A percentile compares a stretch with the other conserved stretches of the same genome.
phyloP scores from a whole-genome alignment of 2,888 invertebrate genomes.

The Hetaerina titia region DNA sequence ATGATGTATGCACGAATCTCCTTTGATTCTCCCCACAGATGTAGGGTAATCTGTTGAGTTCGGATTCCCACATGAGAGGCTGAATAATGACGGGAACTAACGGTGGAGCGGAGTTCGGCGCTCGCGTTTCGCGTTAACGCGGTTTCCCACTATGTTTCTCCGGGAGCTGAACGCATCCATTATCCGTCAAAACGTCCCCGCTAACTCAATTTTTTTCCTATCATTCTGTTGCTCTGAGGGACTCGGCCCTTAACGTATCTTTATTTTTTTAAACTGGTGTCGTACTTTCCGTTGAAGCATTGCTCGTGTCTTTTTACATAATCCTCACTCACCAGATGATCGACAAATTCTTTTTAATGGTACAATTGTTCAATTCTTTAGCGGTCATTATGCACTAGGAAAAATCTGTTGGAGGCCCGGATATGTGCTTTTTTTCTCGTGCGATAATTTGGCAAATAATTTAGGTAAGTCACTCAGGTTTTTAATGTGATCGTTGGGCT shows the following conservation, averaged over 20 bases:
- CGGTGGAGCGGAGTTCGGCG: not conserved
- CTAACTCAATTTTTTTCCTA: not conserved
- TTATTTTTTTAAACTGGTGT: not conserved
- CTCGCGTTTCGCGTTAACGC: not conserved
- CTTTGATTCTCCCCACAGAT: no score
- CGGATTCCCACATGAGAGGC: not conserved
- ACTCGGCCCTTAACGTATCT: not conserved
- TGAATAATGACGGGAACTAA: not conserved
- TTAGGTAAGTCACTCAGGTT: no score
- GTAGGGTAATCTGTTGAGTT: not conserved
- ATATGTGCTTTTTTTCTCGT: no score
- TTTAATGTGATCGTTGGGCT: no score
- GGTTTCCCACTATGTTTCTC: constrained; percentile 1
- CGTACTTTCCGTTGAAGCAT: not conserved
- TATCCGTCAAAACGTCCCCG: not conserved
- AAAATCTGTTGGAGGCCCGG: no score
- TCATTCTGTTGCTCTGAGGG: not conserved
- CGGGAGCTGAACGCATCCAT: not conserved
- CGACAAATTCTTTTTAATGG: no score
- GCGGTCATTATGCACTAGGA: no score
- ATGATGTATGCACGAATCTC: no score
- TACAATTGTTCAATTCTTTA: no score
- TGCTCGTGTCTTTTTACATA: not conserved
- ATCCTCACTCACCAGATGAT: not conserved
- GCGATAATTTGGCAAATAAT: no score